Conservation (phyloP, 2,888 invertebrate species). For the Urechis unicinctus region DNA sequence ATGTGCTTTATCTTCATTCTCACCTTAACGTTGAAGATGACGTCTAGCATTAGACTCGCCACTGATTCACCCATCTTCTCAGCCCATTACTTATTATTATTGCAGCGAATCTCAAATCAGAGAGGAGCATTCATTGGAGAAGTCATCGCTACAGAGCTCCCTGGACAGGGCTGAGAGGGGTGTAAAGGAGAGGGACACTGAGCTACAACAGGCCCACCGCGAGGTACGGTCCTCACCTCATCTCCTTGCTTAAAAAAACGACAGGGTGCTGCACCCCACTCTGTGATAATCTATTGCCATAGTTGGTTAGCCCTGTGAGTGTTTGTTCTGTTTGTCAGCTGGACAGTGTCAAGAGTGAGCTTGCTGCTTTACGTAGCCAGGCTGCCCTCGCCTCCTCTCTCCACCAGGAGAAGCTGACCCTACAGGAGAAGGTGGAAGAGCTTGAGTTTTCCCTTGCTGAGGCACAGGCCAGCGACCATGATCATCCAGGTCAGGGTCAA, state of each 20-base stretch:
- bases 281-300: no score
- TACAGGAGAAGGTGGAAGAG: conserved; percentile 5
- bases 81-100: no score
- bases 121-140: conserved; percentile 8
- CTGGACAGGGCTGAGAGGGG: conserved; percentile 22
- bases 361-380: neutral
- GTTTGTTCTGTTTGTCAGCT: neutral
- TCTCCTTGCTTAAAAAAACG: no score
- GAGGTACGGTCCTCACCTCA: no score
- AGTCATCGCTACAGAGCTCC: conserved; percentile 21
- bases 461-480: neutral
- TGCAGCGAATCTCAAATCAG: neutral
- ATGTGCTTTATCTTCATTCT: no score
- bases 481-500: neutral
- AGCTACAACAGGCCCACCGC: neutral
- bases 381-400: neutral
- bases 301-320: no score
- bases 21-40: no score
- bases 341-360: neutral
- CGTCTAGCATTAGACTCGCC: no score
- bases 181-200: conserved; percentile 21
- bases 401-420: conserved; percentile 5
- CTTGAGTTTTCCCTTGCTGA: conserved; percentile 3
- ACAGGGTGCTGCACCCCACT: no score
- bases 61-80: no score